A percentile compares a stretch with the other conserved stretches of the same genome.
Evolutionary conservation across 1,140 invertebrate species (phyloP).

Genomic region (Drosophila santomea): DNA sequence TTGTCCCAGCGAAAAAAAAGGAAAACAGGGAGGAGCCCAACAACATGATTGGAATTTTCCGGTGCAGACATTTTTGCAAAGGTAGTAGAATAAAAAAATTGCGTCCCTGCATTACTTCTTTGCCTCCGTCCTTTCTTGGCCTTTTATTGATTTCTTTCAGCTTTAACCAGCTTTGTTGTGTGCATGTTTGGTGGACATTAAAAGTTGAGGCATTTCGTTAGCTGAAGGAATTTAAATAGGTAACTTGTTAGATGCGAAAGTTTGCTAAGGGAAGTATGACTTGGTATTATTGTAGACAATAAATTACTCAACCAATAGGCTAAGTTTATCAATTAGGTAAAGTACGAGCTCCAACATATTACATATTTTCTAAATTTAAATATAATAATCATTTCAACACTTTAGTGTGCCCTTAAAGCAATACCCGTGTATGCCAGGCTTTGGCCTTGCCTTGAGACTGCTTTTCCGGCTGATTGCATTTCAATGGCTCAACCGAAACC

Average conservation of each 20-base stretch:
- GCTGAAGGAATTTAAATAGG: not conserved
- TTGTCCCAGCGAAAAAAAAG: conserved; percentile 51
- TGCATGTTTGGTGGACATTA: conserved; percentile 42
- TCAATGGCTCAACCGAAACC: conserved; percentile 75
- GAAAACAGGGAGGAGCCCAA: conserved; percentile 25
- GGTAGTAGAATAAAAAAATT: conserved; percentile 33
- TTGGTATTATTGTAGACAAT: not conserved
- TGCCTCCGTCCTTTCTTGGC: conserved; percentile 34
- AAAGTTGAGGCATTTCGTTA: conserved; percentile 1
- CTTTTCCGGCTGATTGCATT: conserved; percentile 81
- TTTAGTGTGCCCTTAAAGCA: conserved; percentile 11
- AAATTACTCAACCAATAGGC: not conserved
- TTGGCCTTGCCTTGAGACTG: conserved; percentile 42
- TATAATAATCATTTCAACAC: conserved; percentile 1
- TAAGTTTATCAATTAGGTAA: not conserved
- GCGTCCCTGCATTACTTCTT: conserved; percentile 57
- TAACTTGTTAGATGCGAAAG: not conserved
- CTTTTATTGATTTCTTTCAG: conserved; percentile 68
- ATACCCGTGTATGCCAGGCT: conserved; percentile 4
- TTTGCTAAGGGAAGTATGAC: no score
- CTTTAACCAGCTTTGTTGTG: conserved; percentile 22
- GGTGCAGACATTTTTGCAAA: conserved; percentile 76
- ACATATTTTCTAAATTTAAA: no score
- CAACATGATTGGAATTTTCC: conserved; percentile 83
- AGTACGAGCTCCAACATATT: no score